phyloP scores from a whole-genome alignment of 2,113 vertebrate genomes.

The Murina feae region DNA sequence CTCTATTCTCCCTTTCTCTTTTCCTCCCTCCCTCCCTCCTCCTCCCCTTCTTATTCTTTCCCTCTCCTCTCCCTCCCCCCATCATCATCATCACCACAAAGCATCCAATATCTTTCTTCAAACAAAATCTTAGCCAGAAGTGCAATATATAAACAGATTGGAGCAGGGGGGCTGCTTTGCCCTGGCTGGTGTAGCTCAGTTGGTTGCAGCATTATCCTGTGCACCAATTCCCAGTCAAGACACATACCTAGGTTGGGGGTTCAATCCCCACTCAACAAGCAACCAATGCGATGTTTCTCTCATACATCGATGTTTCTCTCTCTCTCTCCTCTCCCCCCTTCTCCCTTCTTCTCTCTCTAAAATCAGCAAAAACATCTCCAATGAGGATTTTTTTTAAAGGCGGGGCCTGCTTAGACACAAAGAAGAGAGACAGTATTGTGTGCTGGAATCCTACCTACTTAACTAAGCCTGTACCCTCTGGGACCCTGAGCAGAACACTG shows the following conservation, averaged over 20 bases:
- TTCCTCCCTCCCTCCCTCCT: too few relatives aligned
- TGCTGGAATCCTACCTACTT: neutral
- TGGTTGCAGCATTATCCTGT: neutral
- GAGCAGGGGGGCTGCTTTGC: neutral
- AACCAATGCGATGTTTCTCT: neutral
- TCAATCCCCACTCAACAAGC: neutral
- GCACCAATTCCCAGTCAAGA: neutral
- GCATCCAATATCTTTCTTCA: neutral
- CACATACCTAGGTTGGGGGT: neutral
- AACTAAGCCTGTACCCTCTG: neutral
- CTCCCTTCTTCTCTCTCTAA: neutral
- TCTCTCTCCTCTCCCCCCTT: neutral
- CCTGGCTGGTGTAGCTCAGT: neutral
- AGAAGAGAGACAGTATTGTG: neutral
- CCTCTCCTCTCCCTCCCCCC: neutral
- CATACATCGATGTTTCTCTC: neutral
- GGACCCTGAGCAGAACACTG: neutral
- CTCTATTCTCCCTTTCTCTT: neutral
- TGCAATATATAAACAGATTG: neutral
- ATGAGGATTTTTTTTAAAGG: neutral
- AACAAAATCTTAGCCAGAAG: conserved; percentile 26
- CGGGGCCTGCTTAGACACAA: neutral
- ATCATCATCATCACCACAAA: neutral
- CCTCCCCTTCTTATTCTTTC: neutral
- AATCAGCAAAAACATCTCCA: neutral